These are phyloP conservation scores for Erythrolamprus reginae DNA, from an alignment of 2,113 vertebrate species.

Conservation along the genomic window DNA sequence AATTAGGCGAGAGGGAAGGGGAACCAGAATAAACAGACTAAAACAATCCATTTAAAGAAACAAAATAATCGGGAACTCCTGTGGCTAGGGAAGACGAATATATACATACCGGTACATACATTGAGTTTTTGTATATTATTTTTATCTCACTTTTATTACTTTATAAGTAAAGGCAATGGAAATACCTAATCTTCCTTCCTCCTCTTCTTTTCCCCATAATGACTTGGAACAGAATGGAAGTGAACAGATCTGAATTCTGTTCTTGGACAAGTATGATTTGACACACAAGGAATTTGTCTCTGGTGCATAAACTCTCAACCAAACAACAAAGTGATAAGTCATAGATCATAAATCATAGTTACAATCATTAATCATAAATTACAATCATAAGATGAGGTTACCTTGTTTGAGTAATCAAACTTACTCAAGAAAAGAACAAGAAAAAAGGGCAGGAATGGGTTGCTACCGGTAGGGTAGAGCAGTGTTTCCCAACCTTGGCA, in stretches of 20 bases:
- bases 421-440: neutral
- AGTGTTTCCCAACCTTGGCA: too few relatives aligned
- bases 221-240: neutral
- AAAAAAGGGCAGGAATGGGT: too few relatives aligned
- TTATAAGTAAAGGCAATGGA: neutral
- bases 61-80: neutral
- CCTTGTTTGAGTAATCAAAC: neutral
- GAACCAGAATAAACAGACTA: neutral
- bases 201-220: neutral
- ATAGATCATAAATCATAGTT: neutral
- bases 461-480: too few relatives aligned
- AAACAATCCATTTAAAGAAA: neutral
- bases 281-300: neutral
- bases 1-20: neutral
- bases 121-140: neutral
- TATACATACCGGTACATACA: neutral
- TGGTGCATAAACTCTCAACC: neutral
- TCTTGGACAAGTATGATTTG: neutral
- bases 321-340: neutral
- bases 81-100: neutral
- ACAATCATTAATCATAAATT: neutral
- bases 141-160: neutral
- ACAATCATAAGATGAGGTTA: neutral
- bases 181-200: neutral
- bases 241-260: neutral